Base-by-base conservation (phyloP, 2,888 invertebrate species). In the Calliphora vomitoria region DNA sequence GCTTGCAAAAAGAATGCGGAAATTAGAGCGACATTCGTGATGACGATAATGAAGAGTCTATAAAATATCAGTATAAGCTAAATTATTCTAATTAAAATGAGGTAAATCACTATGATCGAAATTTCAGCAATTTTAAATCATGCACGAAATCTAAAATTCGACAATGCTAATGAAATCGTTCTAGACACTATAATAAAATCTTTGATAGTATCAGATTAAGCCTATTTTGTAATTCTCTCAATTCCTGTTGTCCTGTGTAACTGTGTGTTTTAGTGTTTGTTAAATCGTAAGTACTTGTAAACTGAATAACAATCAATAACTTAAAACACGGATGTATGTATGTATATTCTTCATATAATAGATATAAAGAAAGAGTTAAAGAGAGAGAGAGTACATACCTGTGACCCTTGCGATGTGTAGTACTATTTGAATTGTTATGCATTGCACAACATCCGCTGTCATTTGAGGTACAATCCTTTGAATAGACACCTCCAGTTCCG, bases 351-450 rank as follows among this genome's bases (percentile, higher is more conserved):
- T 50, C 15, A n/a, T n/a, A n/a, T 5, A 44, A 11, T 10, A 13
- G 11, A 44, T 13, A n/a, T 20, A 55, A 1, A 55, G 11, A 8
- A 8, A 11, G 44, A 58, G n/a, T n/a, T n/a, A n/a, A 10, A 15
- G n/a, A 18, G 44, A 44, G 13, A 53, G 0, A 13, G 38, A 78
- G 13, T 35, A 68, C 93, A 91, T 89, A 95, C 95, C 95, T 95
- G 94, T 95, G 95, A 90, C 95, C 95, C 93, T 95, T 95, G 91
- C 95, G 95, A 95, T 95, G 95, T 89, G 95, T 94, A 89, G 95
- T 95, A 90, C 90, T 90, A 94, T 74, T 80, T 50, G 95, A 93
- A 55, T 69, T 90, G 84, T 89, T 89, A 78, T 89, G 89, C 76
- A 88, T 85, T 41, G 72, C 62, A 82, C 88, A 82, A 81, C 82